These are phyloP conservation scores for Hemithea aestivaria DNA, from an alignment of 2,888 invertebrate species.

Conservation along the genomic window DNA sequence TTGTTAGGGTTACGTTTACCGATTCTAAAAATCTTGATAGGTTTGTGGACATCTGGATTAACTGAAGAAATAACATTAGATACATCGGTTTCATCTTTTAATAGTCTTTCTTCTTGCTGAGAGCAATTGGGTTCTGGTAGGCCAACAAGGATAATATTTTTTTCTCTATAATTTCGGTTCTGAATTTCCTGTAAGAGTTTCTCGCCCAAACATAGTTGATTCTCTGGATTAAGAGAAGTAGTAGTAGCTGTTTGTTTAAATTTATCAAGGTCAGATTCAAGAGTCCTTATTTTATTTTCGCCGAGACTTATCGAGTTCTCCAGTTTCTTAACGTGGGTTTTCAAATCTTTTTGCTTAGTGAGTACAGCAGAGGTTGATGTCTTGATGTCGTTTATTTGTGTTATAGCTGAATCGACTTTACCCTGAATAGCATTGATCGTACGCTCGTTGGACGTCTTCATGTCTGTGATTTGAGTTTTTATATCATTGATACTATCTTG, in stretches of 20 bases:
- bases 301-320: background rate
- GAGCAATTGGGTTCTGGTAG: no score
- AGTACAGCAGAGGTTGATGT: background rate
- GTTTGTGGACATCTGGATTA: background rate
- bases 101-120: no score
- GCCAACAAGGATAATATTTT: no score
- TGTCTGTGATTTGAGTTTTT: no score
- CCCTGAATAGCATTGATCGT: no score
- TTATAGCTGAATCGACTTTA: background rate
- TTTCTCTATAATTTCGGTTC: background rate
- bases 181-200: background rate
- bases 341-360: background rate
- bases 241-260: background rate
- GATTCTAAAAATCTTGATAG: conserved; percentile 16
- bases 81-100: no score
- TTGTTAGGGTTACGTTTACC: conserved; percentile 25
- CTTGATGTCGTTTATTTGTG: background rate
- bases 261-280: background rate
- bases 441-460: background rate
- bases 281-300: background rate
- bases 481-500: conserved; percentile 1
- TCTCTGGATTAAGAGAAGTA: background rate
- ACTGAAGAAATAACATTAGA: background rate
- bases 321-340: background rate
- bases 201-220: background rate